phyloP scores from a whole-genome alignment of 2,797 vertebrate species.

The Tangara arthus region DNA sequence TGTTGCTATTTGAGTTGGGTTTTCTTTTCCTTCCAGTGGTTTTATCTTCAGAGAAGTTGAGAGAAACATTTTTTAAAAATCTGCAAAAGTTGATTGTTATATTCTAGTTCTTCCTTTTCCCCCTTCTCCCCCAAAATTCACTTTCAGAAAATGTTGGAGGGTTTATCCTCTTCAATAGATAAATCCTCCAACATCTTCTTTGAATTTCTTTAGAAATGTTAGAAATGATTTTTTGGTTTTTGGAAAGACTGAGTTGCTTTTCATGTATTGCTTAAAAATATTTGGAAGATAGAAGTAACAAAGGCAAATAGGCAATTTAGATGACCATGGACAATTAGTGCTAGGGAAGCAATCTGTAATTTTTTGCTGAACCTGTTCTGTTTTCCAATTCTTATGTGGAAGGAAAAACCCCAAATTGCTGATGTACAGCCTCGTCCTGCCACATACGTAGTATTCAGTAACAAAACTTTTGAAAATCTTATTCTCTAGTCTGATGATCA shows the following conservation, averaged over 20 bases:
- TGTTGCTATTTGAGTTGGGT: not conserved
- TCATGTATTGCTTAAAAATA: not conserved
- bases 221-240: not conserved
- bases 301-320: not conserved
- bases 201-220: not conserved
- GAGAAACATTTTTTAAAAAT: not conserved
- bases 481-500: not conserved
- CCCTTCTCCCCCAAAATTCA: fast-evolving
- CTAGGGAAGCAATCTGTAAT: not conserved
- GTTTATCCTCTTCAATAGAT: not conserved
- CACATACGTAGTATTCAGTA: not conserved
- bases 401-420: fast-evolving
- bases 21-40: not conserved
- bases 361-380: not conserved
- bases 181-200: too few relatives aligned
- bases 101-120: not conserved
- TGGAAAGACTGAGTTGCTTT: not conserved
- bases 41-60: not conserved
- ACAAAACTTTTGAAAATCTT: not conserved
- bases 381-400: not conserved
- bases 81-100: not conserved
- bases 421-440: too few relatives aligned
- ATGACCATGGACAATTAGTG: not conserved
- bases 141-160: not conserved
- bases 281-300: not conserved